Conservation (phyloP, 2,797 vertebrate genomes). For the Pseudochaenichthys georgianus region DNA sequence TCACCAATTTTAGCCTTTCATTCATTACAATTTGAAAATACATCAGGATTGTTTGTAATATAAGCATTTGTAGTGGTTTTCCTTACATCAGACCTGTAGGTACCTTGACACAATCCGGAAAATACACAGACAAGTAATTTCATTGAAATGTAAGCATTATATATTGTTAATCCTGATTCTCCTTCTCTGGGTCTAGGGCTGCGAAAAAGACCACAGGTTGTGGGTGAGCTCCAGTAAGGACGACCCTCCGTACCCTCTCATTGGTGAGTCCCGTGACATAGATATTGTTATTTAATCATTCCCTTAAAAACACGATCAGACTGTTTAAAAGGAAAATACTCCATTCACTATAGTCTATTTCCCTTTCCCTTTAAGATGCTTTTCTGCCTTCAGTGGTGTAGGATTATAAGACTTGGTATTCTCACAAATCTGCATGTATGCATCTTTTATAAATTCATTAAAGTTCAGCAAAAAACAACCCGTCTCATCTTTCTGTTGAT, state of each 20-base stretch:
- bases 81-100: neutral
- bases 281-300: neutral
- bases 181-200: conserved; percentile 81
- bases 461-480: neutral
- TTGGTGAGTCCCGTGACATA: conserved; percentile 86
- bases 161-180: neutral
- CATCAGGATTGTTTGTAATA: no score
- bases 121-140: neutral
- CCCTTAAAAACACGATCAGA: neutral
- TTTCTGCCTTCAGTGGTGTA: neutral
- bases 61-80: no score
- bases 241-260: conserved; percentile 94
- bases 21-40: no score
- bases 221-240: conserved; percentile 97
- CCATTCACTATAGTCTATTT: neutral
- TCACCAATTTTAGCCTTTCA: no score
- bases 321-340: neutral
- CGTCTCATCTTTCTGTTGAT: neutral
- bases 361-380: no score
- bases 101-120: neutral
- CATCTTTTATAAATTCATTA: neutral
- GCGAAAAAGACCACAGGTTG: conserved; percentile 91
- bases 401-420: neutral
- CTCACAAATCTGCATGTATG: neutral
- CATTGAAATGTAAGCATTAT: neutral